Conservation (phyloP, 2,797 vertebrate species). For the Furcifer pardalis region DNA sequence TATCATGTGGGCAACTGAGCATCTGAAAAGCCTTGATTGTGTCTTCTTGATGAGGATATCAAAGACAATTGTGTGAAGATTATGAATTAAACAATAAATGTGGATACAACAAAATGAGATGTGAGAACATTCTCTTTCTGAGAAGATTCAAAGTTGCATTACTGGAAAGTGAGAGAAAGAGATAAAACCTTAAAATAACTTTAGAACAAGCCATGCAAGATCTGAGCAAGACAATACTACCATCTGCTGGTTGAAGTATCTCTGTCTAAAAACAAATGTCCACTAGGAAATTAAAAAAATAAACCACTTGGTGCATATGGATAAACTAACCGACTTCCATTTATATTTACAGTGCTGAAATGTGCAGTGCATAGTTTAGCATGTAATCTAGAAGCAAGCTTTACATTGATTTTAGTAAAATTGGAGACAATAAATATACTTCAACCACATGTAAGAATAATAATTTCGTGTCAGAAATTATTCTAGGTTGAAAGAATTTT, state of each 20-base stretch:
- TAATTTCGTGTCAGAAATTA: too few species aligned
- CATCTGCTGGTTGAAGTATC: constrained; percentile 54
- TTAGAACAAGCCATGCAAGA: background rate
- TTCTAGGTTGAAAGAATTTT: too few species aligned
- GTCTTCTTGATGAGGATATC: background rate
- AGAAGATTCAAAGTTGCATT: background rate
- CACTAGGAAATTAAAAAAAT: too few species aligned
- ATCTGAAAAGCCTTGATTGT: background rate
- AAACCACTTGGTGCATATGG: background rate
- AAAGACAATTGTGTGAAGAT: background rate
- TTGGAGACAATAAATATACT: background rate
- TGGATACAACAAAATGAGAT: background rate
- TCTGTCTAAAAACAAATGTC: background rate
- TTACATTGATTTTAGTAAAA: background rate
- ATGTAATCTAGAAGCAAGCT: background rate
- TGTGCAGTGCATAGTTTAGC: background rate
- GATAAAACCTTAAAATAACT: background rate
- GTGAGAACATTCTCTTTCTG: constrained; percentile 1
- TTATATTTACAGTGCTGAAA: background rate
- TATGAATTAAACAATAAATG: background rate
- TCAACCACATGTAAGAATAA: background rate
- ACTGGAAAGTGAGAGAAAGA: background rate
- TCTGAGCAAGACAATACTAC: constrained; percentile 56
- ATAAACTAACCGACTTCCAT: background rate
- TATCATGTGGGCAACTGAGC: background rate